Conservation (phyloP, 1,140 invertebrate species). For the Carcinoscorpius rotundicauda region DNA sequence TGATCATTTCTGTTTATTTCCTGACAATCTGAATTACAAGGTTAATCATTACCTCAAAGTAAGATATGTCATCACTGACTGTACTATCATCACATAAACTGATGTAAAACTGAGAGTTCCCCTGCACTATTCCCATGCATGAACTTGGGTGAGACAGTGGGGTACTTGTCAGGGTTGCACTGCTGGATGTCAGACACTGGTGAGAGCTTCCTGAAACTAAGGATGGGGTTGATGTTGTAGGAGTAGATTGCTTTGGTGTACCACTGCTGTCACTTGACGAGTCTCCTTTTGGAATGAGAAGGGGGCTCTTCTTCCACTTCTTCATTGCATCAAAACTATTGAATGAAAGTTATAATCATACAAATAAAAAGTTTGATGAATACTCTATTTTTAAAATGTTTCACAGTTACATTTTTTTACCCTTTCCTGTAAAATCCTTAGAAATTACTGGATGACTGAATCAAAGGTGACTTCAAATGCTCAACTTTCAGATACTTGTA, state of each 20-base stretch:
- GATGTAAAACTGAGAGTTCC: constrained; percentile 10
- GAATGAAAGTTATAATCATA: no score
- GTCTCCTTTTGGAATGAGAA: constrained; percentile 14
- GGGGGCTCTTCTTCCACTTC: constrained; percentile 9
- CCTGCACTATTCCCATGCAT: constrained; percentile 9
- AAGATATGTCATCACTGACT: neutral
- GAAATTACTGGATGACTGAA: no score
- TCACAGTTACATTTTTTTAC: no score
- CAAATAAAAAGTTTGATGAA: no score
- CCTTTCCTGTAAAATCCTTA: no score
- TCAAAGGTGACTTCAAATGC: no score
- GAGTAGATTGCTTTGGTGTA: constrained; percentile 14
- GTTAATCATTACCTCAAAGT: neutral
- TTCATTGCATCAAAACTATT: no score
- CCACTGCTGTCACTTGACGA: constrained; percentile 8
- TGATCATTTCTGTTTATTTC: no score
- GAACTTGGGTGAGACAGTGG: constrained; percentile 2
- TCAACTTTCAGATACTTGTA: no score
- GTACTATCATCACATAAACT: neutral
- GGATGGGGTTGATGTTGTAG: constrained; percentile 9
- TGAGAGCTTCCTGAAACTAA: constrained; percentile 7
- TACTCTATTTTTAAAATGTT: no score
- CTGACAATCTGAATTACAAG: no score
- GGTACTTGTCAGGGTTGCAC: constrained; percentile 11
- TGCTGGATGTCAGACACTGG: constrained; percentile 6